phyloP scores from a whole-genome alignment of 2,888 invertebrate genomes.

The Nemotelus pantherinus region DNA sequence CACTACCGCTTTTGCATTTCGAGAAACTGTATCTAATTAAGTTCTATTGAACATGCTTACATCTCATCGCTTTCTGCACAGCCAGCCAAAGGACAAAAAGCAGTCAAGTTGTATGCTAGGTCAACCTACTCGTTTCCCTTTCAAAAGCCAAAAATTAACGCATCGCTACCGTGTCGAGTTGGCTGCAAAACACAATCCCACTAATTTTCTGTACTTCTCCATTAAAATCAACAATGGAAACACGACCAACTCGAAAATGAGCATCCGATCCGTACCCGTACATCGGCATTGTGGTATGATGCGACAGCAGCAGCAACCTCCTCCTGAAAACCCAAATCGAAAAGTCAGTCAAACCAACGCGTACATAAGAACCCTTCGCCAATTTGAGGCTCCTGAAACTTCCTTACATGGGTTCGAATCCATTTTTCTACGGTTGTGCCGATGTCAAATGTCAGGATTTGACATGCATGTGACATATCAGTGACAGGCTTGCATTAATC shows the following conservation, averaged over 20 bases:
- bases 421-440: conserved; percentile 50
- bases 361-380: background rate
- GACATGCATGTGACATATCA: conserved; percentile 67
- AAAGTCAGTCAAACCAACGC: background rate
- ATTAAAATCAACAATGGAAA: conserved; percentile 47
- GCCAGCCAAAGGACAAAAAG: background rate
- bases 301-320: background rate
- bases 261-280: conserved; percentile 7
- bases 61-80: background rate
- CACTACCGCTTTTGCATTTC: background rate
- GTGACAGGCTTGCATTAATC: conserved; percentile 66
- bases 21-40: conserved; percentile 26
- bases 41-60: conserved; percentile 20
- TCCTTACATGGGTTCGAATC: conserved; percentile 44
- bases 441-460: conserved; percentile 66
- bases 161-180: conserved; percentile 18
- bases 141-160: conserved; percentile 19
- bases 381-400: conserved; percentile 17
- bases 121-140: conserved; percentile 13
- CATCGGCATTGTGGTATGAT: background rate
- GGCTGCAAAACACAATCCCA: conserved; percentile 44
- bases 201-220: conserved; percentile 55
- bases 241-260: conserved; percentile 40
- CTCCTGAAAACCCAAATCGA: conserved; percentile 19
- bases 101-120: background rate